Evolutionary conservation across 2,113 vertebrate genomes (phyloP).

Genomic region (Hypanus sabinus): DNA sequence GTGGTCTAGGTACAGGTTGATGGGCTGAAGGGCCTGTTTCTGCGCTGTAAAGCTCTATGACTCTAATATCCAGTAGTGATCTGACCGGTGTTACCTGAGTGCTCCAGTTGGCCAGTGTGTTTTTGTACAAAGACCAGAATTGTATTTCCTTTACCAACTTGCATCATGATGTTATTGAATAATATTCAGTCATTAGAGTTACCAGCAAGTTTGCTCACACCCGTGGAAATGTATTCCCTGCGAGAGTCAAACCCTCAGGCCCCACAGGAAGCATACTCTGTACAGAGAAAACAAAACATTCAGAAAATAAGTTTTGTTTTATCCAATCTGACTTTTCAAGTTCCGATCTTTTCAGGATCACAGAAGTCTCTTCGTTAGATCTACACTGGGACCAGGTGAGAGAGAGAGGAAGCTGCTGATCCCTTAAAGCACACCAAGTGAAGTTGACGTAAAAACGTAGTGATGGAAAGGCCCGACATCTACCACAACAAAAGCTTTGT

Average conservation of each 20-base stretch:
- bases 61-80: too few relatives aligned
- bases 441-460: not conserved
- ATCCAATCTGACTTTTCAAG: conserved; percentile 8
- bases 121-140: too few relatives aligned
- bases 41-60: too few relatives aligned
- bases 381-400: not conserved
- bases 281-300: too few relatives aligned
- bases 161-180: not conserved
- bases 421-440: not conserved
- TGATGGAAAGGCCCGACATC: not conserved
- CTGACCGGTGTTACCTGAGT: too few relatives aligned
- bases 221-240: not conserved
- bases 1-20: too few relatives aligned
- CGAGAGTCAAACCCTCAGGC: not conserved
- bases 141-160: too few relatives aligned
- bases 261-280: not conserved
- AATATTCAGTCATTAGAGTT: not conserved
- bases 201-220: not conserved
- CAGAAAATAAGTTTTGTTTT: not conserved
- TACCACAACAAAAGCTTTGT: conserved; percentile 31
- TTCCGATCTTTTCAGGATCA: not conserved
- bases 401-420: conserved; percentile 7
- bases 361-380: not conserved
- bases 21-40: too few relatives aligned
- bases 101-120: too few relatives aligned